phyloP scores from a whole-genome alignment of 2,797 vertebrate genomes.

The Sebastes hubbsi region DNA sequence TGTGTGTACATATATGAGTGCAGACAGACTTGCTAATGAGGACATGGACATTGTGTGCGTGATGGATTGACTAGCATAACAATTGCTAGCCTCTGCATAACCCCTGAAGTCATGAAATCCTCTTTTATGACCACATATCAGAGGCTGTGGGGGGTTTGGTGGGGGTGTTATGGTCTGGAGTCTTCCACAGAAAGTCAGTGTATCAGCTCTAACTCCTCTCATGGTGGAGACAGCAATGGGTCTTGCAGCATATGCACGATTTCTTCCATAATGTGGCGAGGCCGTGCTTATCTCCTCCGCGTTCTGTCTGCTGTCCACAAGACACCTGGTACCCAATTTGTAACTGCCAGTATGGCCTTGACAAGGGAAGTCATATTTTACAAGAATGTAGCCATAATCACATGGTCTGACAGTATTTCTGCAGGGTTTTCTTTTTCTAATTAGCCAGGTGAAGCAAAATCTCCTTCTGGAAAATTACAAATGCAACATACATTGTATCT shows the following conservation, averaged over 20 bases:
- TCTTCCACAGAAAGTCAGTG: constrained; percentile 14
- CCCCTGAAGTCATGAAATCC: constrained; percentile 49
- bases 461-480: constrained; percentile 30
- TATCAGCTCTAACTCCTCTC: constrained; percentile 27
- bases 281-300: constrained; percentile 59
- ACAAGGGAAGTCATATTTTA: constrained; percentile 44
- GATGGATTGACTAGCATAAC: constrained; percentile 16
- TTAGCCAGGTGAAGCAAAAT: constrained; percentile 22
- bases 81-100: constrained; percentile 27
- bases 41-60: neutral
- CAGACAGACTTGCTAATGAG: constrained; percentile 28
- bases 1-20: neutral
- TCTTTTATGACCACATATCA: constrained; percentile 40
- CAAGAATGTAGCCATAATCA: constrained; percentile 53
- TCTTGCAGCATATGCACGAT: constrained; percentile 57
- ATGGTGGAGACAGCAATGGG: constrained; percentile 22
- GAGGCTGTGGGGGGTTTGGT: neutral
- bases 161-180: neutral
- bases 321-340: constrained; percentile 69
- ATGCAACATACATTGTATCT: constrained; percentile 11
- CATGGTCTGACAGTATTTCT: constrained; percentile 40
- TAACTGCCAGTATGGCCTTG: constrained; percentile 52
- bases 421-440: constrained; percentile 27
- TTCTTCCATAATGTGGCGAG: constrained; percentile 58
- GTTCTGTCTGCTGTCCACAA: constrained; percentile 53